Conservation (phyloP, 2,113 vertebrate species). For the Heterochromis multidens region DNA sequence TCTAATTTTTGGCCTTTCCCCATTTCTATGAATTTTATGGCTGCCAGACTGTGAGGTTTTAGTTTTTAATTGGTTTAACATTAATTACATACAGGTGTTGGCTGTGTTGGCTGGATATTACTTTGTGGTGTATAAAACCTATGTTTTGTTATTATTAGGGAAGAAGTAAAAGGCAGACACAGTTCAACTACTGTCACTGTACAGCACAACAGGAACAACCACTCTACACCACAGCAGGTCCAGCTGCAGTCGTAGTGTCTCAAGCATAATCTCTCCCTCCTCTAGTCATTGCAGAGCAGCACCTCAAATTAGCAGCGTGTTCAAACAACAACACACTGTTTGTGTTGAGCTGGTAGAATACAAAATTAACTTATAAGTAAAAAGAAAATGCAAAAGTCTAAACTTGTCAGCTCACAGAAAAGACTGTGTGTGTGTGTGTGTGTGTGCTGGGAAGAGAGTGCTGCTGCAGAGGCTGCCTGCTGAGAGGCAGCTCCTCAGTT, state of each 20-base stretch:
- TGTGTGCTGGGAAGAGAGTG: background rate
- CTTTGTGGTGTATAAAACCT: background rate
- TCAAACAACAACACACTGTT: background rate
- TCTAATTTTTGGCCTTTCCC: background rate
- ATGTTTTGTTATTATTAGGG: background rate
- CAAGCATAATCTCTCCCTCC: background rate
- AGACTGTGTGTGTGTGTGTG: background rate
- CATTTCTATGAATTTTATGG: background rate
- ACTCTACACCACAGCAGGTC: background rate
- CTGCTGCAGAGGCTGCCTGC: constrained; percentile 17
- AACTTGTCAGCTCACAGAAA: background rate
- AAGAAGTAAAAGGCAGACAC: accelerated
- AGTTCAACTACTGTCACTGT: accelerated
- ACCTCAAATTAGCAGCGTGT: background rate
- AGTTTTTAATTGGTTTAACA: background rate
- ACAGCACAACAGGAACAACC: background rate
- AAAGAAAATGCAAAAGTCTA: background rate
- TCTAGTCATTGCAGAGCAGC: background rate
- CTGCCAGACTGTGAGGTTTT: background rate
- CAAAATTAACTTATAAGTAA: background rate
- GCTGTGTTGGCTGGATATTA: background rate
- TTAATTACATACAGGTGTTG: background rate
- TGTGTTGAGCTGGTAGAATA: background rate
- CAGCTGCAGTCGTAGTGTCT: background rate
- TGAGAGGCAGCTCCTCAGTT: constrained; percentile 4